phyloP scores from a whole-genome alignment of 2,113 vertebrate species.

The Dipodomys ordii region DNA sequence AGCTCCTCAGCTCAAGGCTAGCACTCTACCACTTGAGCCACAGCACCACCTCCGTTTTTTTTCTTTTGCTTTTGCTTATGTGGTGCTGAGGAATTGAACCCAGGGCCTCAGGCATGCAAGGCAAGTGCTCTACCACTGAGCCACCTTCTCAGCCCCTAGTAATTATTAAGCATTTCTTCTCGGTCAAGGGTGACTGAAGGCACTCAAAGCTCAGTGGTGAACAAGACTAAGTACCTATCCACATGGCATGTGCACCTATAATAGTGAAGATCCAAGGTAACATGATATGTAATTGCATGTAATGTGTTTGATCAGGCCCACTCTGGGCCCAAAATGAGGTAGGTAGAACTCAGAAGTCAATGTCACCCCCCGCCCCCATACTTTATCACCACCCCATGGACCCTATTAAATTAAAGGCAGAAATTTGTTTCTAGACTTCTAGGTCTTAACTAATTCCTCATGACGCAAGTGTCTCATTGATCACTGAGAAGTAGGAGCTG shows the following conservation, averaged over 20 bases:
- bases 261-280: not conserved
- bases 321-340: not conserved
- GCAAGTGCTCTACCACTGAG: too few species aligned
- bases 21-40: too few species aligned
- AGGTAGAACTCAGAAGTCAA: not conserved
- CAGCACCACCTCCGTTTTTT: too few species aligned
- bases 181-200: not conserved
- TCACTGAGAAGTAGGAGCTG: not conserved
- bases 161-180: not conserved
- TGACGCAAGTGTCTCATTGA: not conserved
- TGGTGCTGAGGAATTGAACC: too few species aligned
- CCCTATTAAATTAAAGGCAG: not conserved
- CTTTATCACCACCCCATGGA: not conserved
- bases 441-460: not conserved
- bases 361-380: too few species aligned
- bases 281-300: not conserved
- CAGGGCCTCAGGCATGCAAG: too few species aligned
- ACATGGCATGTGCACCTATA: not conserved
- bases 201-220: not conserved
- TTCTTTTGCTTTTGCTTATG: too few species aligned
- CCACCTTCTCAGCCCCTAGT: too few species aligned
- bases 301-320: not conserved
- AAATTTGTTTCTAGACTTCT: not conserved
- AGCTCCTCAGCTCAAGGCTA: too few species aligned
- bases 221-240: not conserved